These are phyloP conservation scores for Tridacna gigas DNA, from an alignment of 2,888 invertebrate species.

Conservation along the genomic window DNA sequence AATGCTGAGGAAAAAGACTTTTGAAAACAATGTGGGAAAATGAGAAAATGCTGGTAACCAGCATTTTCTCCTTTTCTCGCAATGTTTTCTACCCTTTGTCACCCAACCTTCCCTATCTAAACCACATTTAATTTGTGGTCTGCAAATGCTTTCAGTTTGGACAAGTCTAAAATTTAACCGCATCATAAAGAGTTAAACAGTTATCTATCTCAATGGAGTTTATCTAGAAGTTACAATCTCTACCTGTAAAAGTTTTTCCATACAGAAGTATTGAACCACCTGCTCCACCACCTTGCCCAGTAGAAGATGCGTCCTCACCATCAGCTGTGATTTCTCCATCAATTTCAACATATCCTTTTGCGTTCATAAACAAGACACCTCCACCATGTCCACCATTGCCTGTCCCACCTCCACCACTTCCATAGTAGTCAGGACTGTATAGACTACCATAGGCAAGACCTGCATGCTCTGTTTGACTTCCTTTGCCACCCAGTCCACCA, in stretches of 20 bases:
- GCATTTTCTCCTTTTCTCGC: no score
- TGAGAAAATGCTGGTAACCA: no score
- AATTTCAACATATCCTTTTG: conserved; percentile 65
- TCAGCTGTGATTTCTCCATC: conserved; percentile 71
- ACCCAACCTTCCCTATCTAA: no score
- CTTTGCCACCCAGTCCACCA: conserved; percentile 74
- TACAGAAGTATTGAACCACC: conserved; percentile 69
- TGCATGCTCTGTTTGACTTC: conserved; percentile 53
- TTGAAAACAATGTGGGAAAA: no score
- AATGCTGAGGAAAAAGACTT: no score
- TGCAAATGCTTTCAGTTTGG: no score
- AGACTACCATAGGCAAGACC: conserved; percentile 64
- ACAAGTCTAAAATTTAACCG: no score
- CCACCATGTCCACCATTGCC: conserved; percentile 67
- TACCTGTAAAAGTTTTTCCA: conserved; percentile 67
- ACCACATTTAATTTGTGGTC: no score
- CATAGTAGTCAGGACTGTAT: conserved; percentile 62
- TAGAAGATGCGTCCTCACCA: conserved; percentile 60
- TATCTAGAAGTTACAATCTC: background rate
- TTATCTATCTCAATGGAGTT: no score
- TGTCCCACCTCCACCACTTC: conserved; percentile 70
- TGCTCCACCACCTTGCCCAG: conserved; percentile 71
- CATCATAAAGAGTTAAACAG: no score
- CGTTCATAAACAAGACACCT: conserved; percentile 66
- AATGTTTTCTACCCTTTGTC: no score